These are phyloP conservation scores for Lathronympha strigana DNA, from an alignment of 2,888 invertebrate species.

Conservation along the genomic window DNA sequence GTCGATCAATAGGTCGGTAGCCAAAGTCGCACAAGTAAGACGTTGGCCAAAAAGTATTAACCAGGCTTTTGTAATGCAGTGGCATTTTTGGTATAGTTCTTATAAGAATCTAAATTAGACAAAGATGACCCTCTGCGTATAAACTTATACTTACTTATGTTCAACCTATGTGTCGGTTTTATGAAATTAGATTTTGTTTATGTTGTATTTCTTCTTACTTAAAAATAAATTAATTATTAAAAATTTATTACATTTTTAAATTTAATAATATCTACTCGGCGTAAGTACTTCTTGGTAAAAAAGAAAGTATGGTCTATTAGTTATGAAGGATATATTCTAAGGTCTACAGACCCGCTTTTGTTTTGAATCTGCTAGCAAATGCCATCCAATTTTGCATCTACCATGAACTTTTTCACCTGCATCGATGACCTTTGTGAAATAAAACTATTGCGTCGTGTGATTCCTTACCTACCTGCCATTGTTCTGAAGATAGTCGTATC, in stretches of 20 bases:
- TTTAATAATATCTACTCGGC: neutral
- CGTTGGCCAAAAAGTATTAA: neutral
- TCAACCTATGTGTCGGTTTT: neutral
- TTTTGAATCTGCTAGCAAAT: conserved; percentile 22
- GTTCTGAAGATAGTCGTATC: conserved; percentile 49
- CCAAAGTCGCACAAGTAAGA: conserved; percentile 10
- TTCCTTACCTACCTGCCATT: conserved; percentile 52
- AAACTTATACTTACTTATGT: too few relatives aligned
- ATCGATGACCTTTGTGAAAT: conserved; percentile 62
- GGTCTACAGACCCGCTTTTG: conserved; percentile 10
- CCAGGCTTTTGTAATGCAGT: neutral
- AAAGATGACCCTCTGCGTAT: too few relatives aligned
- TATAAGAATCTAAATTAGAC: neutral
- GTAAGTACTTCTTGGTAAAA: too few relatives aligned
- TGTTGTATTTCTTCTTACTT: too few relatives aligned
- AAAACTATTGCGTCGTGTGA: conserved; percentile 59
- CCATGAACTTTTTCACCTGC: conserved; percentile 53
- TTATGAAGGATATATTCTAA: conserved; percentile 3
- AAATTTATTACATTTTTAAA: neutral
- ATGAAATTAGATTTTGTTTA: too few relatives aligned
- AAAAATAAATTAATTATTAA: too few relatives aligned
- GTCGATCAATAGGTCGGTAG: conserved; percentile 22
- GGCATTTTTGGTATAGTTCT: neutral
- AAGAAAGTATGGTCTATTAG: neutral
- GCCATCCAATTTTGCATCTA: conserved; percentile 21